Evolutionary conservation across 2,113 vertebrate genomes (phyloP).

Genomic region (Silurus glanis): DNA sequence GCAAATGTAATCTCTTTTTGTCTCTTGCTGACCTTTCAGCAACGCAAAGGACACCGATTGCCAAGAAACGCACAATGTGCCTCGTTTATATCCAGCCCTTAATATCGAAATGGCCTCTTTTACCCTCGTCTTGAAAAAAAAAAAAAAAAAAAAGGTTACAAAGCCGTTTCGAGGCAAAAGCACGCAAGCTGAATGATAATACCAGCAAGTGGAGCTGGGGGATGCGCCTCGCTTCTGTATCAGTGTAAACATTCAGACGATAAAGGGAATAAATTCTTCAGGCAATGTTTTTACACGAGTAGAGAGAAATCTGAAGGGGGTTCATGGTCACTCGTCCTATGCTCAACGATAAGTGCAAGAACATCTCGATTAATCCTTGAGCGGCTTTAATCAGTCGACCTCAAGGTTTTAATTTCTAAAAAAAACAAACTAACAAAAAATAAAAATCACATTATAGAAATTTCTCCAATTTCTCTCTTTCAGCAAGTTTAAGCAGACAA

Average conservation of each 20-base stretch:
- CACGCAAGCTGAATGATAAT: not conserved
- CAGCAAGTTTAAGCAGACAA: not conserved
- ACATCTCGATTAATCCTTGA: not conserved
- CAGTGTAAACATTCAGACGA: not conserved
- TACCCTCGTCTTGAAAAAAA: not conserved
- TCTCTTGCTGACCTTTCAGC: constrained; percentile 52
- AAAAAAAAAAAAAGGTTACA: not conserved
- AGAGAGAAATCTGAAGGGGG: not conserved
- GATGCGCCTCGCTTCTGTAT: not conserved
- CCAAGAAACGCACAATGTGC: constrained; percentile 61
- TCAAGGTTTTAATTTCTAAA: not conserved
- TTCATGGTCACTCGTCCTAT: not conserved
- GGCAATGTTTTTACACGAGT: too few relatives aligned
- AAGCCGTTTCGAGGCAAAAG: not conserved
- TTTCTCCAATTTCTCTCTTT: not conserved
- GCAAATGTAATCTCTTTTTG: constrained; percentile 63
- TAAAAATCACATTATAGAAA: too few relatives aligned
- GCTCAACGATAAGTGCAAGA: not conserved
- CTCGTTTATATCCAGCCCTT: constrained; percentile 35
- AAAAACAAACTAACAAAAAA: too few relatives aligned
- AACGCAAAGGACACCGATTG: constrained; percentile 58
- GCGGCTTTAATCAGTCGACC: not conserved
- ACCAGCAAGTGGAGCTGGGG: too few relatives aligned
- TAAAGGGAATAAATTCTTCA: too few relatives aligned
- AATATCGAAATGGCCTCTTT: not conserved